phyloP scores from a whole-genome alignment of 2,797 vertebrate genomes.

The Eurystomus glaucurus region DNA sequence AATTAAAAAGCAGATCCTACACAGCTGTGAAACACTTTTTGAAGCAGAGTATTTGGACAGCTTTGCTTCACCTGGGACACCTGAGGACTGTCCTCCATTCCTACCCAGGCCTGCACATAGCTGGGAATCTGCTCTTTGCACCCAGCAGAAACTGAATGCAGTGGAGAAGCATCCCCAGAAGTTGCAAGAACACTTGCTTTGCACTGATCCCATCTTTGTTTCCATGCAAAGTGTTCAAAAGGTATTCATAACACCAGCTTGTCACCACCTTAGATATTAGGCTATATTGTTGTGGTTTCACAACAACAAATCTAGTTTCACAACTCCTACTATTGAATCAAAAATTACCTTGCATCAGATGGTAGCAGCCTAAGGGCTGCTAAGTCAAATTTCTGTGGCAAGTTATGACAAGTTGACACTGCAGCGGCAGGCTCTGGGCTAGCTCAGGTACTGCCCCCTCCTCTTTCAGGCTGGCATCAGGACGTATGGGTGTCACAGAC shows the following conservation, averaged over 20 bases:
- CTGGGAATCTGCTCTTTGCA: not conserved
- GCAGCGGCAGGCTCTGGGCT: not conserved
- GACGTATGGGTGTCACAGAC: fast-evolving
- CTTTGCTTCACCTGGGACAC: not conserved
- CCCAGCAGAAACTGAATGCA: not conserved
- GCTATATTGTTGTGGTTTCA: not conserved
- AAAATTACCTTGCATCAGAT: not conserved
- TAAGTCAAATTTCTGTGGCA: not conserved
- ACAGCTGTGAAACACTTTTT: not conserved
- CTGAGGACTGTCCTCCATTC: not conserved
- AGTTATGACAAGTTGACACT: not conserved
- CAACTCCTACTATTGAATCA: not conserved
- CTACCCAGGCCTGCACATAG: not conserved
- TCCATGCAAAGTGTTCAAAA: not conserved
- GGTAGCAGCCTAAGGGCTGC: not conserved
- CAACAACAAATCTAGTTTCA: slow-evolving; percentile 12
- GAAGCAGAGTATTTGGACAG: not conserved
- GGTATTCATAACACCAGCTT: not conserved
- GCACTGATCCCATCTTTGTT: not conserved
- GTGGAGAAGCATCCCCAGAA: not conserved
- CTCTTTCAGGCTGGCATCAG: not conserved
- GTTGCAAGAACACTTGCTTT: not conserved
- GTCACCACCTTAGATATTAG: not conserved
- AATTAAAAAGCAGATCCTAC: not conserved
- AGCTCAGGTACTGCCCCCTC: not conserved